phyloP scores from a whole-genome alignment of 2,888 invertebrate species.

The Zhuqinia jingwanae region DNA sequence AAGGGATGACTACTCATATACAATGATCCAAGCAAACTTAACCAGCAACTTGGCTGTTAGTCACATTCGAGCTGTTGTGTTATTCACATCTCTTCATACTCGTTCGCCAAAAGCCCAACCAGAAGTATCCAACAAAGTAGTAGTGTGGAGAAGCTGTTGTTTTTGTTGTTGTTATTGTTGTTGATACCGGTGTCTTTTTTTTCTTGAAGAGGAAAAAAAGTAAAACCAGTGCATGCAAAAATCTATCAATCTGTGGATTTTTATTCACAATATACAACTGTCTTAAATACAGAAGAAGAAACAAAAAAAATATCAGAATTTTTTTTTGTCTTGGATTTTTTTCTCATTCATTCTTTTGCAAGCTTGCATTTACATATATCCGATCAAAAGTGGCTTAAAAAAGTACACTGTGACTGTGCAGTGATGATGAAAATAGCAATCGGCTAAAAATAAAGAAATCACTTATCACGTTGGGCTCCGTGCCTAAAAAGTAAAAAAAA shows the following conservation, averaged over 20 bases:
- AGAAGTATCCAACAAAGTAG: background rate
- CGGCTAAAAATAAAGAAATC: slow-evolving; percentile 67
- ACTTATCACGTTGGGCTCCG: slow-evolving; percentile 67
- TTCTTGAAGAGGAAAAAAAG: too few relatives aligned
- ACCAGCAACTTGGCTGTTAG: slow-evolving; percentile 62
- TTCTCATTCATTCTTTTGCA: slow-evolving; percentile 41
- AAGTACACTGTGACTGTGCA: background rate
- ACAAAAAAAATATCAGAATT: too few relatives aligned
- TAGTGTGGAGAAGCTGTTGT: too few relatives aligned
- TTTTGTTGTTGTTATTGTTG: too few relatives aligned
- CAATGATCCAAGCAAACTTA: slow-evolving; percentile 45
- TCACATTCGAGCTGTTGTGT: slow-evolving; percentile 63
- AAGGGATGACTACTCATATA: slow-evolving; percentile 56
- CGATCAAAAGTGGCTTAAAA: background rate
- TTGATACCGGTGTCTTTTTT: slow-evolving; percentile 53
- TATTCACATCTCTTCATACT: slow-evolving; percentile 53
- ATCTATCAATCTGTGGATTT: slow-evolving; percentile 32
- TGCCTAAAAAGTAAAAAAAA: too few relatives aligned
- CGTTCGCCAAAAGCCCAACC: slow-evolving; percentile 21
- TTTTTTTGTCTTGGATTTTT: background rate
- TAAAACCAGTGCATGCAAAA: slow-evolving; percentile 22
- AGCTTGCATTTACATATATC: background rate
- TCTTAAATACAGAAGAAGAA: background rate
- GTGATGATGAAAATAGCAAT: slow-evolving; percentile 37
- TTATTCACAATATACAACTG: background rate